These are phyloP conservation scores for Rambutsinella grinnellia DNA, from an alignment of 2,888 invertebrate genomes.

Conservation along the genomic window DNA sequence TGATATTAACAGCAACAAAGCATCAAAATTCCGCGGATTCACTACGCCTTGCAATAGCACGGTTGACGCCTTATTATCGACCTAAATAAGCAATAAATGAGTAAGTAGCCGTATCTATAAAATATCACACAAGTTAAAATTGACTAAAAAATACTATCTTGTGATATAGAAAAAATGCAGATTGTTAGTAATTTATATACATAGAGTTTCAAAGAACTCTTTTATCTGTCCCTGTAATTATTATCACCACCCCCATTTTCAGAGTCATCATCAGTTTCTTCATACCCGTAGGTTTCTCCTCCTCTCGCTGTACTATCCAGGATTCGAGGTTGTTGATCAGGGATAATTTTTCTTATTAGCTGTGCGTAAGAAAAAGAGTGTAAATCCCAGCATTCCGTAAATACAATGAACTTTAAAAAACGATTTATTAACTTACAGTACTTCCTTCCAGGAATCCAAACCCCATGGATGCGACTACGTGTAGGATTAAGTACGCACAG, in stretches of 20 bases:
- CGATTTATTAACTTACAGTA: slow-evolving; percentile 65
- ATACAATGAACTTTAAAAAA: background rate
- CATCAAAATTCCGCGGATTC: slow-evolving; percentile 2
- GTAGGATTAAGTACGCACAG: slow-evolving; percentile 81
- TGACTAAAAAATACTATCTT: too few relatives aligned
- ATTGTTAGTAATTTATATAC: too few relatives aligned
- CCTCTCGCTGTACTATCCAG: slow-evolving; percentile 26
- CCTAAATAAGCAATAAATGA: slow-evolving; percentile 44
- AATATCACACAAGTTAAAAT: too few relatives aligned
- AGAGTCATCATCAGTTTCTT: slow-evolving; percentile 51
- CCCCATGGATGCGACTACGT: slow-evolving; percentile 79
- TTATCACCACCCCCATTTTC: slow-evolving; percentile 14
- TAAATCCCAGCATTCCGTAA: background rate
- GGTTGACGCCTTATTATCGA: slow-evolving; percentile 22
- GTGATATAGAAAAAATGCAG: too few relatives aligned
- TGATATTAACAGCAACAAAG: slow-evolving; percentile 14
- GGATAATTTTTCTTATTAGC: slow-evolving; percentile 46
- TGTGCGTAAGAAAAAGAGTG: slow-evolving; percentile 5
- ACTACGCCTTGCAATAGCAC: slow-evolving; percentile 31
- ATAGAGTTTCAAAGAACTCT: too few relatives aligned
- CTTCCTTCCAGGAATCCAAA: slow-evolving; percentile 67
- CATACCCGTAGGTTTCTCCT: slow-evolving; percentile 66
- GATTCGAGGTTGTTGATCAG: slow-evolving; percentile 59
- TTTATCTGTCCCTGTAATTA: slow-evolving; percentile 22
- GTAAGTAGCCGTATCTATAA: too few relatives aligned